These are phyloP conservation scores for Catalaphyllia jardinei DNA, from an alignment of 64 coral and sea anemone genomes.

Conservation along the genomic window DNA sequence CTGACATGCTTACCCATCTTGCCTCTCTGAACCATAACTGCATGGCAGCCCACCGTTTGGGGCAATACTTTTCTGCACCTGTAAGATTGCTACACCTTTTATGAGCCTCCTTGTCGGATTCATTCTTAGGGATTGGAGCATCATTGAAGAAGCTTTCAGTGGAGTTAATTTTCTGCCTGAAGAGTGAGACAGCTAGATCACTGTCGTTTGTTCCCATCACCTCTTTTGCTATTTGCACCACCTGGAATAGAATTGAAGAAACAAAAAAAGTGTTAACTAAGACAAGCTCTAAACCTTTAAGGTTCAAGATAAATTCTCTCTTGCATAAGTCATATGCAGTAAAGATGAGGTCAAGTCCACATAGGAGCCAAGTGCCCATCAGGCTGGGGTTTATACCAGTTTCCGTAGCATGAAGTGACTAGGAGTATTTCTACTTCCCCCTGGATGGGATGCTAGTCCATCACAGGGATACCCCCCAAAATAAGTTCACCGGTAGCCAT, in stretches of 20 bases:
- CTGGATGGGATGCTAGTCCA: too few species aligned
- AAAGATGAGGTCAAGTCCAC: too few species aligned
- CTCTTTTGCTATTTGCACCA: conserved; percentile 52
- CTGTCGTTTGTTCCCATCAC: conserved; percentile 19
- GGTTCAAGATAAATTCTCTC: too few species aligned
- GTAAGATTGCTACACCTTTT: conserved; percentile 46
- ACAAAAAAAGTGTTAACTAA: neutral
- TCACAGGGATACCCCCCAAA: too few species aligned
- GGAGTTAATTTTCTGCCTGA: conserved; percentile 52
- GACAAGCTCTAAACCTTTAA: neutral
- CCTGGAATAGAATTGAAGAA: neutral
- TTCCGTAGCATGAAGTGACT: too few species aligned
- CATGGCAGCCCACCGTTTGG: conserved; percentile 65
- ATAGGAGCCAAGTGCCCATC: too few species aligned
- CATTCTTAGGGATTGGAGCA: conserved; percentile 62
- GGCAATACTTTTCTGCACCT: conserved; percentile 73
- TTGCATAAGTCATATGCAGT: too few species aligned
- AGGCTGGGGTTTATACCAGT: too few species aligned
- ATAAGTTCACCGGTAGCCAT: too few species aligned
- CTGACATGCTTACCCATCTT: conserved; percentile 27
- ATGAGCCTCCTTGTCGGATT: conserved; percentile 58
- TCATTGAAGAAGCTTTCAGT: conserved; percentile 73
- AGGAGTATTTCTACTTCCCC: too few species aligned
- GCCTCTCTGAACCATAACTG: conserved; percentile 66
- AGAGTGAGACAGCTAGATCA: conserved; percentile 17